Evolutionary conservation across 2,888 invertebrate genomes (phyloP).

Genomic region (Magallana nippona): DNA sequence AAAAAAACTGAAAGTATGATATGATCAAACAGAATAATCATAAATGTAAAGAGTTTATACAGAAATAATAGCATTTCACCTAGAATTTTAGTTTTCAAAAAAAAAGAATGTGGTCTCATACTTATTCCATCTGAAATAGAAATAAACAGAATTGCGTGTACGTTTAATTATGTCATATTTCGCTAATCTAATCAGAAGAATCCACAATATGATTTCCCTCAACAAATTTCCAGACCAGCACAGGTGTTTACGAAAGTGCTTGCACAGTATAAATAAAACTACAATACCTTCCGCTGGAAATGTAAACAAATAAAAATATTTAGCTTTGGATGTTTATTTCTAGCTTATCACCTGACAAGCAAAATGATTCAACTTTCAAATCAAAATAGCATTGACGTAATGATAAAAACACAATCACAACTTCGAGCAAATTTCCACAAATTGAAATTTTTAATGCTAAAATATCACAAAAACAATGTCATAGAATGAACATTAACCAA

Average conservation of each 20-base stretch:
- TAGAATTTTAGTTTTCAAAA: slow-evolving; percentile 14
- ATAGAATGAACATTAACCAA: too few species aligned
- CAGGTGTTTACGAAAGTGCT: not conserved
- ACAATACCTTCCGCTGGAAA: slow-evolving; percentile 14
- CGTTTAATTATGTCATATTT: not conserved
- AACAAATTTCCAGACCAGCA: not conserved
- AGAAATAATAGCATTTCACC: slow-evolving; percentile 28
- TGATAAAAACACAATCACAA: too few species aligned
- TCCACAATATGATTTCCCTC: not conserved
- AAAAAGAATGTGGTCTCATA: slow-evolving; percentile 2
- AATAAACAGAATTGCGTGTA: slow-evolving; percentile 13
- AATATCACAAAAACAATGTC: too few species aligned
- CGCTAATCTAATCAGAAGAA: not conserved
- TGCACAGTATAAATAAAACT: not conserved
- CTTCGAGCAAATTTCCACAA: too few species aligned
- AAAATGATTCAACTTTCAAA: too few species aligned
- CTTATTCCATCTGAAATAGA: slow-evolving; percentile 43
- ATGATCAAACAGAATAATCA: slow-evolving; percentile 28
- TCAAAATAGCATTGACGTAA: too few species aligned
- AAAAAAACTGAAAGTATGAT: slow-evolving; percentile 15
- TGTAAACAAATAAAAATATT: not conserved
- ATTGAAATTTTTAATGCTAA: too few species aligned
- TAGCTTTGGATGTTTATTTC: too few species aligned
- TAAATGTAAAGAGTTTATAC: slow-evolving; percentile 4
- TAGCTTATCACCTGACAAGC: too few species aligned